Percentiles rank a stretch among this genome's conserved stretches.
Conservation (phyloP, 1,140 invertebrate species). For the Drosophila trapezifrons region DNA sequence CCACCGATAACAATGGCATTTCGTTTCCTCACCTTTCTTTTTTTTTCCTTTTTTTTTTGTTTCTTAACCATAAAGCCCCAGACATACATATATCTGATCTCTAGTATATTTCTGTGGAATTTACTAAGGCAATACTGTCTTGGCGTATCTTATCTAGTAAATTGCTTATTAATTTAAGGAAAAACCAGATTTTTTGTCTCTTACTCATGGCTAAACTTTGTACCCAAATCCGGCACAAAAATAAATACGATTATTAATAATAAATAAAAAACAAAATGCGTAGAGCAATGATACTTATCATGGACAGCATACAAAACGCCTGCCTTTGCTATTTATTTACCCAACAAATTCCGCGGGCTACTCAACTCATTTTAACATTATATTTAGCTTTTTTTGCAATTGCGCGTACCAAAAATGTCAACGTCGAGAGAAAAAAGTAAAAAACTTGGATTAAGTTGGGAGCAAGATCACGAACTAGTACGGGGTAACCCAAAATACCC, state of each 20-base stretch:
- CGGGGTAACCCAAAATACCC: conserved; percentile 11
- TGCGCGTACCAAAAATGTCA: conserved; percentile 60
- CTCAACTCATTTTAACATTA: conserved; percentile 35
- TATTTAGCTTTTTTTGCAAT: conserved; percentile 54
- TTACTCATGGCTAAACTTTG: conserved; percentile 32
- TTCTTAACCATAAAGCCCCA: conserved; percentile 14
- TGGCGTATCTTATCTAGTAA: conserved; percentile 34
- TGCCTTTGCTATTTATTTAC: conserved; percentile 53
- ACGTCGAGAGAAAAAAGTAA: conserved; percentile 16
- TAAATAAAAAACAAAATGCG: conserved; percentile 5
- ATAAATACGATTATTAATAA: conserved; percentile 38
- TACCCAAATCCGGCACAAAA: conserved; percentile 23
- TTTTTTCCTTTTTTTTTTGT: conserved; percentile 2
- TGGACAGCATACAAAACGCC: conserved; percentile 39
- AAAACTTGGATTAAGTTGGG: conserved; percentile 23
- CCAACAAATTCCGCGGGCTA: conserved; percentile 48
- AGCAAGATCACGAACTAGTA: conserved; percentile 41
- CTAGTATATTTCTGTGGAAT: conserved; percentile 23
- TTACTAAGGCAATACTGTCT: conserved; percentile 8
- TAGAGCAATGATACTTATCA: conserved; percentile 53
- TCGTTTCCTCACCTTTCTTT: conserved; percentile 6
- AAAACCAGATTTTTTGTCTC: conserved; percentile 16
- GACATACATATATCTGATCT: conserved; percentile 16
- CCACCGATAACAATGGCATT: conserved; percentile 36
- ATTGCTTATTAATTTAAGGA: conserved; percentile 23